Evolutionary conservation across 2,113 vertebrate genomes (phyloP), one percentile per base, ranked within the genome.

Genomic region (Aix galericulata): DNA sequence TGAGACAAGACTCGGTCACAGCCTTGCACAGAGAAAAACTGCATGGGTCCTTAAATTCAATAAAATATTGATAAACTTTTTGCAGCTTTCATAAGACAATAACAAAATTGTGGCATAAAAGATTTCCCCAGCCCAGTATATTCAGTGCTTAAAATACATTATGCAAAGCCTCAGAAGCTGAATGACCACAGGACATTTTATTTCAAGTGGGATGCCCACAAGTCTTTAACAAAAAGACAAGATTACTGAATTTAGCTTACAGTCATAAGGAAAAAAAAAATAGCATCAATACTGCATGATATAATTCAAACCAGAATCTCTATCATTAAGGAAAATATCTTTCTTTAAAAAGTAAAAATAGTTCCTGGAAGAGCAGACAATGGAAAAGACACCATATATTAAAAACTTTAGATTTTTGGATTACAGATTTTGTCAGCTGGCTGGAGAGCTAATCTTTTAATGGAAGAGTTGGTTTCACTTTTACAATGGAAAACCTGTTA

Each of bases 1-100:
- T 78, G 60, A 94, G 52, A 75, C 52, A 32, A 59, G 62, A 15
- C 76, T 76, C 55, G 34, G 93, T 93, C 86, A 63, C 25, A 86
- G 73, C 73, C 52, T 86, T 86, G 42, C 56, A 72, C 69, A 78
- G 64, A 53, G 22, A 77, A 91, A 86, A 95, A 6, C 5, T 0
- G 0, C 76, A 56, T 0, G 1, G 79, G 76, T 91, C 62, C 40
- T 94, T 92, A 68, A 46, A 92, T 22, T 92, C 56, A 78, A 91
- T 95, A 52, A 96, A 97, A 93, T 84, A 96, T 93, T 95, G 83
- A 97, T 83, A 58, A 52, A 38, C 3, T 50, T 78, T 95, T 76
- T 86, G 22, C 38, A 88, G 34, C 76, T 82, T 95, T 92, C 88
- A 82, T 55, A 91, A 81, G 53, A 18, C 64, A 73, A 26, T 68